phyloP scores from a whole-genome alignment of 2,113 vertebrate species.

The Rhynchomys soricoides region DNA sequence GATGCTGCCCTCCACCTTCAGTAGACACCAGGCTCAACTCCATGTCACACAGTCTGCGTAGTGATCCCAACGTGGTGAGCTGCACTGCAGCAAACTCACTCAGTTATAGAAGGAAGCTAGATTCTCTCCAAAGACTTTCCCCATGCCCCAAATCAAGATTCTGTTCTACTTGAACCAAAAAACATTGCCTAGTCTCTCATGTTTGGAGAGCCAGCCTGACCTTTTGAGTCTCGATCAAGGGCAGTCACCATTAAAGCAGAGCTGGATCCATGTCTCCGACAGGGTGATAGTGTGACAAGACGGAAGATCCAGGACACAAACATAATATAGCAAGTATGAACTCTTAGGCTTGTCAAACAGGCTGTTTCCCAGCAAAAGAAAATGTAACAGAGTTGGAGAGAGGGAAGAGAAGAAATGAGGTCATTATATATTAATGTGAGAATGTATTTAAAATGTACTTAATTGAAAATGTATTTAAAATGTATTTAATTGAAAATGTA shows the following conservation, averaged over 20 bases:
- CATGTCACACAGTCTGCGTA: not conserved
- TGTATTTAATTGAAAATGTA: not conserved
- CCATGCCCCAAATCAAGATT: not conserved
- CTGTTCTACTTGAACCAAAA: not conserved
- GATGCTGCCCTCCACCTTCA: not conserved
- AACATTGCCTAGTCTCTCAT: not conserved
- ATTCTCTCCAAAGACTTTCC: not conserved
- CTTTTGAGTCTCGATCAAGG: not conserved
- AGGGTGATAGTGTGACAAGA: not conserved
- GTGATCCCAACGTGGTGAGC: not conserved
- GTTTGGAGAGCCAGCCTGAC: not conserved
- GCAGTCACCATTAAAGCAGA: not conserved
- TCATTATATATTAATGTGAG: not conserved
- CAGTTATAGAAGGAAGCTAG: not conserved
- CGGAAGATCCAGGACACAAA: not conserved
- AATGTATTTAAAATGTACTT: not conserved
- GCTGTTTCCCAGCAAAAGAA: not conserved
- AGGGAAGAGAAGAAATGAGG: not conserved
- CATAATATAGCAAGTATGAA: not conserved
- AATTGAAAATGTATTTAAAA: not conserved
- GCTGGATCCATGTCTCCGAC: not conserved
- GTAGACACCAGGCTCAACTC: not conserved
- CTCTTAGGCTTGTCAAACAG: not conserved
- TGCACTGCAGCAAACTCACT: not conserved
- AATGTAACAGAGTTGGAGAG: not conserved